Evolutionary conservation across 1,140 invertebrate species (phyloP).

Genomic region (Musca vetustissima): DNA sequence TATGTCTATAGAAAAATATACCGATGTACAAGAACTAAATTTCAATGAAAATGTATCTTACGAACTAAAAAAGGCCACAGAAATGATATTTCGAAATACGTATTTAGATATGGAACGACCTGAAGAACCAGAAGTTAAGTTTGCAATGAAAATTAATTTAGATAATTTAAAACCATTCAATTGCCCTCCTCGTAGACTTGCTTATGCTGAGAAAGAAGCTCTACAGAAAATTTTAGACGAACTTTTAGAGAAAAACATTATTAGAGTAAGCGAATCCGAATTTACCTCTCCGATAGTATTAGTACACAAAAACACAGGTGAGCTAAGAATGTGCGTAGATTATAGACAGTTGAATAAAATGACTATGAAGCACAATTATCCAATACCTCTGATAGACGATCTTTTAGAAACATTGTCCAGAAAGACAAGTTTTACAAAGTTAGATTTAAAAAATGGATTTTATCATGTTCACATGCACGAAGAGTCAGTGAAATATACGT

Average conservation of each 20-base stretch:
- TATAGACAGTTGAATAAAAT: conserved; percentile 5
- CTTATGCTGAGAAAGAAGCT: background rate
- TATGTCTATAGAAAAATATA: no score
- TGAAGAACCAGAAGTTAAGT: no score
- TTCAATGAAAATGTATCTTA: no score
- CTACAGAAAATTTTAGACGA: background rate
- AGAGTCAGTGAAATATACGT: conserved; percentile 4
- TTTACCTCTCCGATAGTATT: conserved; percentile 11
- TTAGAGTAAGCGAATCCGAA: background rate
- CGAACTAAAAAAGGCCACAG: no score
- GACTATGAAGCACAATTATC: conserved; percentile 2
- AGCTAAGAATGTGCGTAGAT: conserved; percentile 19
- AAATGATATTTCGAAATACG: no score
- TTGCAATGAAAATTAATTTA: no score
- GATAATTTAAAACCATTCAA: background rate
- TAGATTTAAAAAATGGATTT: conserved; percentile 16
- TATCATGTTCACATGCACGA: background rate
- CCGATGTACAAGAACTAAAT: no score
- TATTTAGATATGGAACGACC: no score
- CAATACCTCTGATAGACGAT: conserved; percentile 8
- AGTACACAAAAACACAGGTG: conserved; percentile 8
- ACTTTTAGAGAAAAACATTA: conserved; percentile 1
- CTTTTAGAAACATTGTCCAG: background rate
- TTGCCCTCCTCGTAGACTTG: background rate
- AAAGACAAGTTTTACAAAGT: conserved; percentile 2